Base-by-base conservation (phyloP, 2,888 invertebrate genomes). In the Operophtera brumata region DNA sequence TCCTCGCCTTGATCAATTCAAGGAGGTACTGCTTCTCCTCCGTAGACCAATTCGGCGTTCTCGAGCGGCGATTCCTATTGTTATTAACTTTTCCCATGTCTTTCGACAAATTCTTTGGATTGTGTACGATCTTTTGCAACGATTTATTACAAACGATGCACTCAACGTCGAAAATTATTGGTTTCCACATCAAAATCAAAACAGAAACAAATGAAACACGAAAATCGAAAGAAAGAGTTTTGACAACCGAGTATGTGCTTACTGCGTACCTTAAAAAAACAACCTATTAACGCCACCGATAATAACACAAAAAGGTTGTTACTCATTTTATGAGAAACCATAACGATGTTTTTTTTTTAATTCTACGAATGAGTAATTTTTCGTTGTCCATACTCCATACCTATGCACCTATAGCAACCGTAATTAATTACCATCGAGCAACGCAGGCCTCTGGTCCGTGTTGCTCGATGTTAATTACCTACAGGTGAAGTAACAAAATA, bases 61-160 rank as follows among this genome's bases (percentile, higher is more conserved):
- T 77, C 42, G 83, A 77, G 12, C 88, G 78, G 13, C 86, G 83
- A 56, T 54, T 56, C 30, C 40, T 57, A 13, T 40, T 61, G 61
- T 65, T 79, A 57, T 65, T 68, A 41, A 88, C 82, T 69, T 86
- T 89, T 51, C 86, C 86, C 87, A 89, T 88, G 37, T 62, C 54
- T 62, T 56, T 34, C 49, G 37, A 34, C 25, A 30, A 30, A 28
- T 78, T 71, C 47, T 63, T 67, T 34, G 82, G 81, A 62, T 81
- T 70, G 77, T 87, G 82, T 51, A 81, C 81, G 59, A 88, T 84
- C 78, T 87, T 87, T 75, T 86, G 86, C 86, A 89, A 87, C 77
- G 86, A 82, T 88, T 88, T 88, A 70, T 86, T 86, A 79, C 87
- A 89, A 86, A 86, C 83, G 75, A 88, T 87, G 79, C 88, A 89